phyloP scores from a whole-genome alignment of 2,888 invertebrate species.

The Thysanoteuthis rhombus region DNA sequence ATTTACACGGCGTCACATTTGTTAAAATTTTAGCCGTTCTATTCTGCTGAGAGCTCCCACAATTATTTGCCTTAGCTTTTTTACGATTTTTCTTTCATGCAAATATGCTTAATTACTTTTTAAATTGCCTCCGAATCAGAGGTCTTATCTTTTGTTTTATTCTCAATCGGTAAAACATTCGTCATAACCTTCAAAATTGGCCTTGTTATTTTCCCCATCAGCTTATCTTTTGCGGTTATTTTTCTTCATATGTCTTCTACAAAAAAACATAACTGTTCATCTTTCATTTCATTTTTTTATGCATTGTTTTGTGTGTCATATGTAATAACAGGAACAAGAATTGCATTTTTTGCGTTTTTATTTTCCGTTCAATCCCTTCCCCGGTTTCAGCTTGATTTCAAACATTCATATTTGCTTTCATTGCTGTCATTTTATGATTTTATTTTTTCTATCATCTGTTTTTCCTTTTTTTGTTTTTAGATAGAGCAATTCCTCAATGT shows the following conservation, averaged over 20 bases:
- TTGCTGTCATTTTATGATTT: neutral
- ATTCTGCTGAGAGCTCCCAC: neutral
- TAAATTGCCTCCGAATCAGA: neutral
- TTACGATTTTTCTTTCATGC: neutral
- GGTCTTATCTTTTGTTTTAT: neutral
- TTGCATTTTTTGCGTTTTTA: neutral
- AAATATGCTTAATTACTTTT: neutral
- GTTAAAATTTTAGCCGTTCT: neutral
- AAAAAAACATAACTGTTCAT: neutral
- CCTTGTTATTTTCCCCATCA: neutral
- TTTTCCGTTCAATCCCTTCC: neutral
- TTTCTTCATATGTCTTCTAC: neutral
- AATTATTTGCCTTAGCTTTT: neutral
- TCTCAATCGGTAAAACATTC: neutral
- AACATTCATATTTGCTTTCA: neutral
- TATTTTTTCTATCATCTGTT: neutral
- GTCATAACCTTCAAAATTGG: neutral
- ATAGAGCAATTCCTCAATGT: neutral
- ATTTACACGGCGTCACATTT: neutral
- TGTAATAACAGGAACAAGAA: neutral
- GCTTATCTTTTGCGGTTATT: neutral
- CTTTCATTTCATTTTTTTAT: neutral
- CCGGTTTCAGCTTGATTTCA: neutral
- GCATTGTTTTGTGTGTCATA: neutral
- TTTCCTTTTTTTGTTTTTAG: neutral